Percentiles rank a stretch among this genome's conserved stretches.
Evolutionary conservation across 2,888 invertebrate genomes (phyloP).

Genomic region (Siphonodentalium dalli): DNA sequence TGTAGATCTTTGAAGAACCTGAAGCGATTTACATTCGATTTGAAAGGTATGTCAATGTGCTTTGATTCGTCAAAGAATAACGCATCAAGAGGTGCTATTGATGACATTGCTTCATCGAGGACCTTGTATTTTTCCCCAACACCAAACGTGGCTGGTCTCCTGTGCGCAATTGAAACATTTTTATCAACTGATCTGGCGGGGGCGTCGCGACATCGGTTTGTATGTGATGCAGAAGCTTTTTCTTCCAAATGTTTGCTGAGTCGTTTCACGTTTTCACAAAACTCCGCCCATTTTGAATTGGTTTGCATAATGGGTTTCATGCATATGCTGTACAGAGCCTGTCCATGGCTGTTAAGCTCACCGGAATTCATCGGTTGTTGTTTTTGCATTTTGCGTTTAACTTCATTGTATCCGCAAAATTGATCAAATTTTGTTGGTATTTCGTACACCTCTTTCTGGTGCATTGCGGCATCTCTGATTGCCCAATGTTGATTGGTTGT

Average conservation of each 20-base stretch:
- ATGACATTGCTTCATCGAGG: slow-evolving; percentile 2
- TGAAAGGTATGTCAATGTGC: slow-evolving; percentile 4
- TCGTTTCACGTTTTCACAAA: neutral
- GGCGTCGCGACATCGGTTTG: neutral
- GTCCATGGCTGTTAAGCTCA: slow-evolving; percentile 15
- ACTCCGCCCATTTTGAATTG: neutral
- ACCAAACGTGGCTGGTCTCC: neutral
- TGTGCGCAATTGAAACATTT: slow-evolving; percentile 10
- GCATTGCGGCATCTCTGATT: neutral
- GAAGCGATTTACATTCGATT: slow-evolving; percentile 1
- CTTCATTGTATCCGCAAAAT: slow-evolving; percentile 4
- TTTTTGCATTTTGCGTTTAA: slow-evolving; percentile 5
- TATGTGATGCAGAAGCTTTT: neutral
- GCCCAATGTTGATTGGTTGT: too few relatives aligned
- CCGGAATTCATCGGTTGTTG: neutral
- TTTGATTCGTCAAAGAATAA: slow-evolving; percentile 22
- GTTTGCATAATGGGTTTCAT: slow-evolving; percentile 12
- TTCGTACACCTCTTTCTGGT: neutral
- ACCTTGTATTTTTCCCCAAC: slow-evolving; percentile 1
- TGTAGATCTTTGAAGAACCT: slow-evolving; percentile 17
- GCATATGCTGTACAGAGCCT: slow-evolving; percentile 22
- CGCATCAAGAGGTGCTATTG: neutral
- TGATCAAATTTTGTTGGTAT: neutral
- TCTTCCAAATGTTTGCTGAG: slow-evolving; percentile 2
- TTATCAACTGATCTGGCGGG: slow-evolving; percentile 9